Base-by-base conservation (phyloP, 2,888 invertebrate genomes). In the Cremastinae sp. region DNA sequence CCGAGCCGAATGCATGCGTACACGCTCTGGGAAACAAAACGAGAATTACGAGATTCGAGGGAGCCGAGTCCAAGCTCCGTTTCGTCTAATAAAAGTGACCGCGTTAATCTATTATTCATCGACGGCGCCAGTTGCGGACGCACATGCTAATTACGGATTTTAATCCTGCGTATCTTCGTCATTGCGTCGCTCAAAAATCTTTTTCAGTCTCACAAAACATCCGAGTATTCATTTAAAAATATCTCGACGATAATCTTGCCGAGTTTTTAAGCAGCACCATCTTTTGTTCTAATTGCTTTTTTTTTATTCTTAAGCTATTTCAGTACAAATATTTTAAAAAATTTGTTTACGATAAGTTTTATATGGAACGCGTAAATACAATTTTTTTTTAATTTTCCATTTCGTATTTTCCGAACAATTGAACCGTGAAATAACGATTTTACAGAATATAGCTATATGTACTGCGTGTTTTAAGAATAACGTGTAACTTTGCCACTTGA, bases 71-170 rank as follows among this genome's bases (percentile, higher is more conserved):
- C n/a, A 41, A 2, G 9, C 10, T 9, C 22, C 43, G 28, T 58
- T 75, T 82, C 79, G 84, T 86, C 88, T 86, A 88, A 88, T 87
- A n/a, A n/a, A 88, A 87, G 85, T 82, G 80, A 79, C 83, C n/a
- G n/a, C 85, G 82, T 86, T 86, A 84, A 88, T 88, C 87, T 87
- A 87, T 88, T 86, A 87, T 89, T 88, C 86, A 87, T 86, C 84
- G 82, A n/a, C n/a, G n/a, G n/a, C n/a, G n/a, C n/a, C 82, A 76
- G 62, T 61, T 51, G 76, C 49, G 74, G 62, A 74, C 78, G 74
- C 78, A 75, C 80, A 83, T 84, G 84, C 83, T 83, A 87, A 85
- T 85, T 38, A 49, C n/a, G 68, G 54, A 43, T 41, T 41, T 34
- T 62, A 59, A 64, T 56, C 16, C 53, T 74, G 51, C 58, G 69